These are phyloP conservation scores for Disparrhopalites patrizii DNA, from an alignment of 2,888 invertebrate genomes.

Conservation along the genomic window DNA sequence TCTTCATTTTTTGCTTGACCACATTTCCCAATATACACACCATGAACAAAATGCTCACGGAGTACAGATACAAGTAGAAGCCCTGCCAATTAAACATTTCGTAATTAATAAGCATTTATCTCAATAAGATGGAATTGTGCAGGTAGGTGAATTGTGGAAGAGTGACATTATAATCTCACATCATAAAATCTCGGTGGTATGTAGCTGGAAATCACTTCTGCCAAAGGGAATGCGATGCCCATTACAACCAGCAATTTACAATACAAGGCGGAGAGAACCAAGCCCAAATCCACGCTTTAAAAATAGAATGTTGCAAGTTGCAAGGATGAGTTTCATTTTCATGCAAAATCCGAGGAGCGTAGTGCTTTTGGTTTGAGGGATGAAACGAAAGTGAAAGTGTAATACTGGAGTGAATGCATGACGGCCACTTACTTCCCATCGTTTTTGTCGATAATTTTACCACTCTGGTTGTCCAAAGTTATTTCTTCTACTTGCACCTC, in stretches of 20 bases:
- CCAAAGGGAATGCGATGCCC: constrained; percentile 93
- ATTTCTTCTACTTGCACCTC: background rate
- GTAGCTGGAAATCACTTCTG: constrained; percentile 90
- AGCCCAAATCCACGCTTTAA: constrained; percentile 76
- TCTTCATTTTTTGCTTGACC: constrained; percentile 56
- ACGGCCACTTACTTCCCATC: constrained; percentile 35
- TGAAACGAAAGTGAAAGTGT: background rate
- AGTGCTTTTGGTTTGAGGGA: too few species aligned
- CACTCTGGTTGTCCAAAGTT: too few species aligned
- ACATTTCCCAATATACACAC: constrained; percentile 78
- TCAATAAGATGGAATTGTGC: background rate
- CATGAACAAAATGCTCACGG: constrained; percentile 79
- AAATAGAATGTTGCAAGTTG: background rate
- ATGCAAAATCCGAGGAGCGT: too few species aligned
- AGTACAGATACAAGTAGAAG: constrained; percentile 80
- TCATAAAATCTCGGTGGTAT: constrained; percentile 92
- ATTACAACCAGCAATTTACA: constrained; percentile 89
- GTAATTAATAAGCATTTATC: background rate
- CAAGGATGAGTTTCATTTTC: too few species aligned
- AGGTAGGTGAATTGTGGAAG: background rate
- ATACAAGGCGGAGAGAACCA: constrained; percentile 86
- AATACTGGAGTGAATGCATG: background rate
- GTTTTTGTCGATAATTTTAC: too few species aligned
- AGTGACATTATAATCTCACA: constrained; percentile 54
- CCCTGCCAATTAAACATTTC: constrained; percentile 59